Percentiles rank a stretch among this genome's conserved stretches.
Evolutionary conservation across 2,113 vertebrate species (phyloP).

Genomic region (Carlito syrichta): DNA sequence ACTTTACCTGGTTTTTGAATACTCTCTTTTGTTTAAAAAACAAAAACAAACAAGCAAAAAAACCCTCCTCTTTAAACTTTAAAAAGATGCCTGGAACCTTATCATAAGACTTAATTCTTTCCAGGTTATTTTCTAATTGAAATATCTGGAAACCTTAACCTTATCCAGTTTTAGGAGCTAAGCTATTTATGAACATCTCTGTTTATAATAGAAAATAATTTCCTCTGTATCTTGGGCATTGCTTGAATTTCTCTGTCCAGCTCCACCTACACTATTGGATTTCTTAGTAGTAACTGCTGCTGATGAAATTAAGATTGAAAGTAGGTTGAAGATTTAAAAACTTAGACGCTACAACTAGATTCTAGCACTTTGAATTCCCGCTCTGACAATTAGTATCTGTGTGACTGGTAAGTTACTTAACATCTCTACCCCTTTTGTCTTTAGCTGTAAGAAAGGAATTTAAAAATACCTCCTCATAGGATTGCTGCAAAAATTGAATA

Average conservation of each 20-base stretch:
- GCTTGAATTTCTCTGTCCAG: neutral
- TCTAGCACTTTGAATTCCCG: neutral
- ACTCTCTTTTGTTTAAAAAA: neutral
- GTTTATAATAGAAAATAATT: neutral
- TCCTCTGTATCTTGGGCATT: neutral
- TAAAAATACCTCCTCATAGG: neutral
- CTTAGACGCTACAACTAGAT: neutral
- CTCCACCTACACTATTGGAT: neutral
- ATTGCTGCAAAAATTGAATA: neutral
- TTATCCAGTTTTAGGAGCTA: neutral
- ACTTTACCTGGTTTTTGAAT: neutral
- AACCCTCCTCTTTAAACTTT: neutral
- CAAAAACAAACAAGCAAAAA: too few species aligned
- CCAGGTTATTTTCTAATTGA: neutral
- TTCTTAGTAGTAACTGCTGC: neutral
- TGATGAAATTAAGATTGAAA: neutral
- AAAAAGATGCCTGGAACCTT: neutral
- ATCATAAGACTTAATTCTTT: neutral
- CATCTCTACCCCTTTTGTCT: neutral
- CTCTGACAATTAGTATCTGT: neutral
- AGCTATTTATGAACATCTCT: neutral
- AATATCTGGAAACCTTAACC: neutral
- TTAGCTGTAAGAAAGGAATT: neutral
- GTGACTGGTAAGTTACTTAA: neutral
- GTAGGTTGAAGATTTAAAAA: neutral